These are phyloP conservation scores for Acanthisitta chloris DNA, from an alignment of 2,113 vertebrate species.

Conservation along the genomic window DNA sequence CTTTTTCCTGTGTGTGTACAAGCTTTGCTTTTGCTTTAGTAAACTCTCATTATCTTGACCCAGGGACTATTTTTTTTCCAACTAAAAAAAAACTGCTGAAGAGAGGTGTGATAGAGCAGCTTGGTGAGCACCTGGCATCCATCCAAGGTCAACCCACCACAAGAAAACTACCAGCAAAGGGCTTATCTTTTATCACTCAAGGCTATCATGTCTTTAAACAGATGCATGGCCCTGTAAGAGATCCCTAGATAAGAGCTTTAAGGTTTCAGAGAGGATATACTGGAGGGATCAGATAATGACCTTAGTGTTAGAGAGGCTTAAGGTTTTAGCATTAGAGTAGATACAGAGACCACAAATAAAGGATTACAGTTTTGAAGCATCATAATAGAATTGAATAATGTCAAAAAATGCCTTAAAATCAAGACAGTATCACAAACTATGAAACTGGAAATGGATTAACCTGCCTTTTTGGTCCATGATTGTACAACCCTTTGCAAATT, in stretches of 20 bases:
- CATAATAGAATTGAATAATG: neutral
- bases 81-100: no score
- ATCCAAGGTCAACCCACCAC: neutral
- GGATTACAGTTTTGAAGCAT: neutral
- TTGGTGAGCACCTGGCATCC: neutral
- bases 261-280: neutral
- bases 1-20: neutral
- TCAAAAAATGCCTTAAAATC: neutral
- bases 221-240: neutral
- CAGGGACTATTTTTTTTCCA: neutral
- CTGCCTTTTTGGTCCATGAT: neutral
- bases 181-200: neutral
- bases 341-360: neutral
- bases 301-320: neutral
- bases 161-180: neutral
- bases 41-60: neutral
- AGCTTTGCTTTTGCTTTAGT: neutral
- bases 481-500: neutral
- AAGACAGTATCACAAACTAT: neutral
- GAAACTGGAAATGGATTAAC: neutral
- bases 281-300: neutral
- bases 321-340: neutral
- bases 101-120: neutral
- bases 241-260: neutral
- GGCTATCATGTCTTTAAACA: neutral